Evolutionary conservation across 2,888 invertebrate genomes (phyloP), one percentile per base, ranked within the genome.

Genomic region (Xylota segnis): DNA sequence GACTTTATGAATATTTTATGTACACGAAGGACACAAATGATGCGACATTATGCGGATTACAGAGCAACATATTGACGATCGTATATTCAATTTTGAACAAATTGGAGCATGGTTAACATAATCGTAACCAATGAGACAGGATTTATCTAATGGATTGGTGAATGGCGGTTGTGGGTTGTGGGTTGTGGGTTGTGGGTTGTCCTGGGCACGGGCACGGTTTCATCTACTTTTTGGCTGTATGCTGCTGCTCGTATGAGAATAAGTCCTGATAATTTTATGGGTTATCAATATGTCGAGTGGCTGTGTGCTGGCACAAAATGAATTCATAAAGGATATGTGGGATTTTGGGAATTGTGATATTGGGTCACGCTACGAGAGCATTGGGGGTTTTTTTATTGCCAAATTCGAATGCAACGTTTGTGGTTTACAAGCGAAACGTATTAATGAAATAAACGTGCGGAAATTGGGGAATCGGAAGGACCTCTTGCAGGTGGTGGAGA

Each of bases 41-140:
- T 82, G 82, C 86, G 86, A 77, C 82, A 86, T 86, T 86, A 86
- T 86, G 82, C 81, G 86, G 86, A 86, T 86, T 86, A 86, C 82
- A 72, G 68, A 82, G 76, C 82, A 86, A 82, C 86, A 86, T 86
- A 86, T 86, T 86, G 86, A 86, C 86, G 86, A 82, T 82, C 81
- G 72, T 86, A 86, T 86, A 77, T 86, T 86, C 86, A 86, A 86
- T 86, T 86, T 86, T 86, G 86, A 86, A 86, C 86, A 86, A 86
- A 86, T 86, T 86, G 86, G 86, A 86, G 76, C 82, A 86, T 86
- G 86, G 86, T 86, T 86, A 86, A 76, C 86, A 76, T 86, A 86
- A 86, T 86, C 86, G 86, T 86, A 86, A 82, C 76, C 86, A 86
- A 86, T 86, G 86, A 82, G 86, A 86, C 86, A 72, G 82, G 86